These are phyloP conservation scores for Asarcornis scutulata DNA, from an alignment of 2,113 vertebrate genomes.

Conservation along the genomic window DNA sequence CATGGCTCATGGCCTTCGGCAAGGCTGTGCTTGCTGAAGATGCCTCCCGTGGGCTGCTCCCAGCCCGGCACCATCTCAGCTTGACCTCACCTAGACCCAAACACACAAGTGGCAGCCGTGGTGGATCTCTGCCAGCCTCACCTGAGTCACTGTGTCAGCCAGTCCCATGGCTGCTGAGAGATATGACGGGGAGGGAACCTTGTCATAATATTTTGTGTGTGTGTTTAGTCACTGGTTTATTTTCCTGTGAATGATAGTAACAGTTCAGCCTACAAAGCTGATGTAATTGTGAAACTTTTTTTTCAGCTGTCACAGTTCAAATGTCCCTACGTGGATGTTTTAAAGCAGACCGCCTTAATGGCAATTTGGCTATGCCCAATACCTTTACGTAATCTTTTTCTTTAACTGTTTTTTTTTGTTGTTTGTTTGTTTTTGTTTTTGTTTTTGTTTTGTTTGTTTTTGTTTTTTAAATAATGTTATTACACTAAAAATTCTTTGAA, in stretches of 20 bases:
- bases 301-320: background rate
- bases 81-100: background rate
- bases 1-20: background rate
- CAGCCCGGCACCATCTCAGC: background rate
- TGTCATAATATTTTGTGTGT: background rate
- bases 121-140: background rate
- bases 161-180: background rate
- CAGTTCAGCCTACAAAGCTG: constrained; percentile 41
- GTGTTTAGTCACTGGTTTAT: constrained; percentile 25
- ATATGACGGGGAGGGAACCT: background rate
- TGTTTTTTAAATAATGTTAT: background rate
- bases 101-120: background rate
- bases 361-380: background rate
- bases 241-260: constrained; percentile 58
- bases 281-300: constrained; percentile 42
- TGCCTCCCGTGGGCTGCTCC: background rate
- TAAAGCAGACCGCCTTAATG: background rate
- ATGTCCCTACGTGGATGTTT: background rate
- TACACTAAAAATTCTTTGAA: background rate
- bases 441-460: background rate
- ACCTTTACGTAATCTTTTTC: background rate
- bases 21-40: background rate
- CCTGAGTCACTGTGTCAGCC: background rate
- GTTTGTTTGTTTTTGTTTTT: background rate
- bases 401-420: background rate